Evolutionary conservation across 2,113 vertebrate genomes (phyloP), one percentile per base, ranked within the genome.

Genomic region (Labrus mixtus): DNA sequence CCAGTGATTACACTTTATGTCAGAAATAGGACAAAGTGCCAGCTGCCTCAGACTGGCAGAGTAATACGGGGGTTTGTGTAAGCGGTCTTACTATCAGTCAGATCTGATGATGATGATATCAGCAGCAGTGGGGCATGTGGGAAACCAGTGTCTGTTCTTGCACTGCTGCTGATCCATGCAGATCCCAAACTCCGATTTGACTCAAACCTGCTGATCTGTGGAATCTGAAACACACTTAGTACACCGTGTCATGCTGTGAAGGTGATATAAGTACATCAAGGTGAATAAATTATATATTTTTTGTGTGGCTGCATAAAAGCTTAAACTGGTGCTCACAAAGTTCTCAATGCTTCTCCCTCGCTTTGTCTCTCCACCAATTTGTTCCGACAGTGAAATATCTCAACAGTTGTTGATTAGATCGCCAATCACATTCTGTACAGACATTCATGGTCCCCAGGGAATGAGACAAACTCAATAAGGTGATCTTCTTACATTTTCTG

Each of bases 141-240:
- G 88, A 84, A 50, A 79, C 61, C 41, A 12, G 58, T 29, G 54
- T 67, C 70, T 78, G 41, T 16, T 56, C 56, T 48, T 7, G 4
- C 36, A 58, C 22, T 37, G 29, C 23, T 87, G 91, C 92, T 88
- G 87, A 90, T 67, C 53, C 45, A 51, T 78, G 83, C 92, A 92
- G 92, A 94, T 94, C 81, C 36, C 45, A 19, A 12, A 68, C n/a
- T 71, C 20, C 63, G 86, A 93, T 93, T 88, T 41, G 8, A 16
- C 58, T 62, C 33, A 82, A 90, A 91, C 43, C 57, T 93, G 94
- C 93, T 94, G 92, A 95, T 71, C 59, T 65, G 73, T 39, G 59
- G 1, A 84, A 88, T 58, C 8, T 39, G 48, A 66, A 8, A 23
- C 53, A 48, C 8, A 43, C 17, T 10, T n/a, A 73, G 68, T 45